Evolutionary conservation across 1,140 invertebrate species (phyloP), one percentile per base, ranked within the genome.

Genomic region (Neodiprion lecontei): DNA sequence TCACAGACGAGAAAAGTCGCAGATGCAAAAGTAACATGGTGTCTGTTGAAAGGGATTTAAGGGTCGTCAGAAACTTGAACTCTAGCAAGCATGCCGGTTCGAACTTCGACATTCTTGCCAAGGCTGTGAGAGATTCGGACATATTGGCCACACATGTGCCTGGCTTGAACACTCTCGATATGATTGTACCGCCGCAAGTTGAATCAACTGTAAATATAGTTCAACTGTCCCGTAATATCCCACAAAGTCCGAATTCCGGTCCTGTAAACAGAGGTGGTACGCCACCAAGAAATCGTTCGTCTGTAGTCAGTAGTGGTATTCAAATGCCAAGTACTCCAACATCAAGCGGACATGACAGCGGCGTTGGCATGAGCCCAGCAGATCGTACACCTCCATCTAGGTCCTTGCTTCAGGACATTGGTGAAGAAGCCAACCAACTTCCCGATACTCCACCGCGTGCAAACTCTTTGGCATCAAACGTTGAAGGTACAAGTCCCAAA

Each of bases 121-220:
- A 85, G 70, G 81, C 83, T 12, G 83, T 86, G 0, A 84, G 77
- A 40, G 81, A 85, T 49, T 87, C 81, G 70, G 86, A 88, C 69
- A 83, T 90, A 47, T 76, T 91, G 67, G 84, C 87, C 9, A 83
- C 87, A 74, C 88, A 88, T 70, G 85, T 91, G 23, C 90, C 90
- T 12, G 90, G 90, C 48, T 75, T 91, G 50, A 89, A 89, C 75
- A 88, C 90, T 49, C 81, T 91, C 72, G 89, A 91, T 67, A 89
- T 92, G 87, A 89, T 92, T 76, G 83, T 89, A 17, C 90, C 91
- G 4, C 84, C 85, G 5, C 80, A 88, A 28, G 84, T 90, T 9
- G 85, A 90, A 69, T 86, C 89, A 1, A 91, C 91, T 0, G 90
- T 92, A 4, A 91, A 92, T 77, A 89, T 92, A 0, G 91, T 92